A percentile compares a stretch with the other conserved stretches of the same genome.
Conservation (phyloP, 2,113 vertebrate species). For the Corythaeola cristata region DNA sequence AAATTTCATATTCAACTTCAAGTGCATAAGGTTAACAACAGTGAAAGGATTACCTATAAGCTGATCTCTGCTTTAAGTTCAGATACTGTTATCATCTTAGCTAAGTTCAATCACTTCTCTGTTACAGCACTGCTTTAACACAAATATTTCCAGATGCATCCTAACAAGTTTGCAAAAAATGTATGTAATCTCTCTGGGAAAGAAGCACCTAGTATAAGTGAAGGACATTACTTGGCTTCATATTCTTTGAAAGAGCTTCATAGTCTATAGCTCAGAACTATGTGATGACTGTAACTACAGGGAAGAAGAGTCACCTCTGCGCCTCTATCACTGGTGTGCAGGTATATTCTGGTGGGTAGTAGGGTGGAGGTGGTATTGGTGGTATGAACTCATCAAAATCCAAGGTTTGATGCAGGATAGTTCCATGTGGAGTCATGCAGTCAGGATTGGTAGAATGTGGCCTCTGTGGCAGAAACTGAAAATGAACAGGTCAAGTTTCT, state of each 20-base stretch:
- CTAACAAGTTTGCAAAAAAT: background rate
- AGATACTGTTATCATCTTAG: background rate
- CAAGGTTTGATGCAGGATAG: slow-evolving; percentile 90
- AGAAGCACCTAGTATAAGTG: background rate
- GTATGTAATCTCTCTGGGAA: background rate
- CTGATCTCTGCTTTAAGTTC: background rate
- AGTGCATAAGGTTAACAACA: background rate
- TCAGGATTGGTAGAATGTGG: slow-evolving; percentile 81
- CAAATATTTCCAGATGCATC: background rate
- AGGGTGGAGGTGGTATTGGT: slow-evolving; percentile 94
- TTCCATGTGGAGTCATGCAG: slow-evolving; percentile 91
- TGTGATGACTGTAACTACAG: background rate
- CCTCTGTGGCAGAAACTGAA: slow-evolving; percentile 94
- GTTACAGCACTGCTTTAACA: background rate
- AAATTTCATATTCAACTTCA: background rate
- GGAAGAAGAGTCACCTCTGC: slow-evolving; percentile 78
- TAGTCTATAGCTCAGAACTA: background rate
- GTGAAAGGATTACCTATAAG: background rate
- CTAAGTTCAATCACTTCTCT: background rate
- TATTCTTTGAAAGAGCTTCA: background rate
- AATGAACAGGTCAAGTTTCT: slow-evolving; percentile 18
- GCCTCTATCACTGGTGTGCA: slow-evolving; percentile 88
- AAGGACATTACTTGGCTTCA: background rate
- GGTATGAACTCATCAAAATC: slow-evolving; percentile 98
- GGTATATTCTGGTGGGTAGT: slow-evolving; percentile 96